These are phyloP conservation scores for Rhea americana DNA, from an alignment of 2,113 vertebrate species.

Conservation along the genomic window DNA sequence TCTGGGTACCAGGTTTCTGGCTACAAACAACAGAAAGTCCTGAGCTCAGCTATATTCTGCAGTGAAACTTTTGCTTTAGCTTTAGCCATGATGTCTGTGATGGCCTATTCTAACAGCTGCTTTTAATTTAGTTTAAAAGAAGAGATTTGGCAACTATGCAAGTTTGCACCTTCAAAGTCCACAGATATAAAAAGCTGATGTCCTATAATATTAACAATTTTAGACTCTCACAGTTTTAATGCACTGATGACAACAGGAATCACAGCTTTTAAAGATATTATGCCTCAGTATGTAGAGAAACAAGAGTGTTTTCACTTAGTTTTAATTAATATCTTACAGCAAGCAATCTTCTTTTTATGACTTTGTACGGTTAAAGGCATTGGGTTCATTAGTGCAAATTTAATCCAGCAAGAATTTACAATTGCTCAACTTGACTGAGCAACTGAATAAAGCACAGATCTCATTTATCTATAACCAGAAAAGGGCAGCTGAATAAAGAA, in stretches of 20 bases:
- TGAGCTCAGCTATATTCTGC: constrained; percentile 31
- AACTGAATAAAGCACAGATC: not conserved
- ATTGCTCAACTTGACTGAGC: not conserved
- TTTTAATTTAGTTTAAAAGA: constrained; percentile 70
- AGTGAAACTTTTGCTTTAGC: constrained; percentile 27
- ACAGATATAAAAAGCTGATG: constrained; percentile 13
- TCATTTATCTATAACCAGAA: not conserved
- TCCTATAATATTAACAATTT: constrained; percentile 34
- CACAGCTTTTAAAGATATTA: constrained; percentile 26
- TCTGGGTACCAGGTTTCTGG: constrained; percentile 76
- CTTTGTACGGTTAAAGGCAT: not conserved
- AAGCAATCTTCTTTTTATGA: not conserved
- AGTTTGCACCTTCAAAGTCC: constrained; percentile 59
- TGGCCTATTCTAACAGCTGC: constrained; percentile 39
- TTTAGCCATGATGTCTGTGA: constrained; percentile 9
- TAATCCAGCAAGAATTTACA: not conserved
- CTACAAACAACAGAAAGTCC: constrained; percentile 68
- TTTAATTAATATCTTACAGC: constrained; percentile 5
- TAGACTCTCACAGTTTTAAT: not conserved
- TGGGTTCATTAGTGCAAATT: not conserved
- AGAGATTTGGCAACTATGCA: constrained; percentile 38
- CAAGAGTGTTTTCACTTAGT: not conserved
- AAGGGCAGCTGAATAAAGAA: not conserved
- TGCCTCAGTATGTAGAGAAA: not conserved
- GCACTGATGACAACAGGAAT: not conserved